Evolutionary conservation across 2,113 vertebrate genomes (phyloP), one percentile per base, ranked within the genome.

Genomic region (Clinocottus analis): DNA sequence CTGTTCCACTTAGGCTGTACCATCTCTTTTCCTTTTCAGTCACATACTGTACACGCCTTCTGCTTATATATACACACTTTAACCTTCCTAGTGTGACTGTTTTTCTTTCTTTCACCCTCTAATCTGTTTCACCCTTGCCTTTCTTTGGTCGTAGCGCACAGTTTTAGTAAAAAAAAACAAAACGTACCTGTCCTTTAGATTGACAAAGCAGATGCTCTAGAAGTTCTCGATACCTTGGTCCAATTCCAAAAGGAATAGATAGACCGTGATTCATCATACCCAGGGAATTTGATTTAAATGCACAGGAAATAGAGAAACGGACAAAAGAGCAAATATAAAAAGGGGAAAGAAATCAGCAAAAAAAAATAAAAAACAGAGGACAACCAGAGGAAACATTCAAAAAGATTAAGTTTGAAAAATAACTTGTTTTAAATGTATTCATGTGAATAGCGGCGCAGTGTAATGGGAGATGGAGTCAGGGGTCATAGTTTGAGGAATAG

Each of bases 401-500:
- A 79, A 72, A 77, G 64, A 78, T 82, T 85, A 80, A 77, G 64
- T 85, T 82, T 2, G 75, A 74, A 84, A n/a, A 73, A 82, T 58
- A 81, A 83, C 71, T 83, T 80, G 10, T 81, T 74, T 49, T 39
- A 14, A 56, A 56, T 14, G 12, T 69, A n/a, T 19, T 56, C 25
- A 33, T 63, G 56, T 59, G 70, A 83, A 51, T 62, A 43, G 74
- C 39, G 83, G 76, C 85, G 73, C 55, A 25, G 66, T 86, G 80
- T 84, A 85, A 89, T 73, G 75, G 80, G 85, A 83, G 78, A 67
- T 51, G 56, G 82, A 90, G 84, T 86, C 80, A 75, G 82, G 81
- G 89, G 90, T 90, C 90, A 83, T 45, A 59, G 72, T 82, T 83
- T 86, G 87, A 93, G 90, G 31, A 91, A 91, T 88, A 82, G 89